A percentile compares a stretch with the other conserved stretches of the same genome.
Evolutionary conservation across 1,140 invertebrate species (phyloP).

Genomic region (Rhopalosiphum maidis): DNA sequence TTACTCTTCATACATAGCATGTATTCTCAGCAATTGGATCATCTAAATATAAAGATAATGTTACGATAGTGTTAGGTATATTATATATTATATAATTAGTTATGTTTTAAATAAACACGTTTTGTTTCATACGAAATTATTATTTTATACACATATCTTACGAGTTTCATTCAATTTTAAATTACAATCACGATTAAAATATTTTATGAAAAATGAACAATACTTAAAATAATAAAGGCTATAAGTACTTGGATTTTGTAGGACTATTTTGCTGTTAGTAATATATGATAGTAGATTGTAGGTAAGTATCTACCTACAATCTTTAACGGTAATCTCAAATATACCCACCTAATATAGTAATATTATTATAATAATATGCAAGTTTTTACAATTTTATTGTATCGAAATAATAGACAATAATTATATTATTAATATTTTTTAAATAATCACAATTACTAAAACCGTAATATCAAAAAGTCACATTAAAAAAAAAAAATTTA

Average conservation of each 20-base stretch:
- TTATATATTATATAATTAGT: background rate
- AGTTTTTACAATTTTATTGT: no score
- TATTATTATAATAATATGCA: background rate
- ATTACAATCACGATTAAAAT: background rate
- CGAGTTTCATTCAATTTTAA: background rate
- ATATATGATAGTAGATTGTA: background rate
- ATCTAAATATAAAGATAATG: background rate
- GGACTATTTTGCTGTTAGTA: background rate
- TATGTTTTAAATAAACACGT: constrained; percentile 27
- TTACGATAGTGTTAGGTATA: background rate
- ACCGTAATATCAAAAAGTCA: no score
- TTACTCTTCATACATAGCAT: constrained; percentile 23
- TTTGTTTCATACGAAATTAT: background rate
- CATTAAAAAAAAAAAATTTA: no score
- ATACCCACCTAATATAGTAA: no score
- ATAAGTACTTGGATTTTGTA: background rate
- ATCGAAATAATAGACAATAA: no score
- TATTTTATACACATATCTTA: background rate
- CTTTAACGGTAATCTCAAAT: background rate
- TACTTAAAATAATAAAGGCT: background rate
- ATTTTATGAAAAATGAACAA: background rate
- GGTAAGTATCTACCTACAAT: background rate
- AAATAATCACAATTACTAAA: background rate
- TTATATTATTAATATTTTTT: no score
- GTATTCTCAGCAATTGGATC: constrained; percentile 24